A percentile compares a stretch with the other conserved stretches of the same genome.
Evolutionary conservation across 2,113 vertebrate genomes (phyloP).

Genomic region (Phyllopteryx taeniolatus): DNA sequence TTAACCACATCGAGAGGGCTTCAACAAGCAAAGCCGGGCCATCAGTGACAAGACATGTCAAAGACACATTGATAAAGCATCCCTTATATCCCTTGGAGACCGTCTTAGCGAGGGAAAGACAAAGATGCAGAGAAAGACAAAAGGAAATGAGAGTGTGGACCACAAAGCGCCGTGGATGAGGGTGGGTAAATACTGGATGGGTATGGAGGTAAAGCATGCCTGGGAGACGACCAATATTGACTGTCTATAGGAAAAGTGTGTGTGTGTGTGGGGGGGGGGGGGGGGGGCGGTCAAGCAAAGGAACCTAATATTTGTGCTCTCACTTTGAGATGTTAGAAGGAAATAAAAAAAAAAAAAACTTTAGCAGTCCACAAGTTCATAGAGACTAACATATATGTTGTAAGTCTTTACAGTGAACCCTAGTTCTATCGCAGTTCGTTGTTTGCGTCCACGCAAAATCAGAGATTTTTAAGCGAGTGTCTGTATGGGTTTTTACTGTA

Average conservation of each 20-base stretch:
- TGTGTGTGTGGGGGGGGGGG: neutral
- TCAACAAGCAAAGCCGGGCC: slow-evolving; percentile 2
- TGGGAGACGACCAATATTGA: slow-evolving; percentile 69
- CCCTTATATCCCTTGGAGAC: slow-evolving; percentile 24
- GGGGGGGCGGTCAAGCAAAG: neutral
- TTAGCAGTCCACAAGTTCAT: neutral
- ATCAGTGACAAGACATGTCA: slow-evolving; percentile 30
- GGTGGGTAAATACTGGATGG: slow-evolving; percentile 41
- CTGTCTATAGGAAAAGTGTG: slow-evolving; percentile 30
- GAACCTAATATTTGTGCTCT: slow-evolving; percentile 48
- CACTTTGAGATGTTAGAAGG: neutral
- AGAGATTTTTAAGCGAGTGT: no score
- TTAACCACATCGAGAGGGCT: neutral
- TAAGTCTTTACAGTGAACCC: no score
- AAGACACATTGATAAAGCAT: slow-evolving; percentile 17
- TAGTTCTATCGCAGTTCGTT: no score
- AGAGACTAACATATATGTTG: neutral
- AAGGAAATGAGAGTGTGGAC: neutral
- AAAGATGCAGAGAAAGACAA: slow-evolving; percentile 33
- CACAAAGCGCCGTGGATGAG: slow-evolving; percentile 17
- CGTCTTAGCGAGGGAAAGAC: slow-evolving; percentile 30
- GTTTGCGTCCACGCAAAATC: no score
- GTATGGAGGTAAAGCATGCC: slow-evolving; percentile 36
- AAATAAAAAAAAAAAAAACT: neutral
- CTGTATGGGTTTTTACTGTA: no score